phyloP scores from a whole-genome alignment of 2,888 invertebrate genomes.

The Phengaris alcon region DNA sequence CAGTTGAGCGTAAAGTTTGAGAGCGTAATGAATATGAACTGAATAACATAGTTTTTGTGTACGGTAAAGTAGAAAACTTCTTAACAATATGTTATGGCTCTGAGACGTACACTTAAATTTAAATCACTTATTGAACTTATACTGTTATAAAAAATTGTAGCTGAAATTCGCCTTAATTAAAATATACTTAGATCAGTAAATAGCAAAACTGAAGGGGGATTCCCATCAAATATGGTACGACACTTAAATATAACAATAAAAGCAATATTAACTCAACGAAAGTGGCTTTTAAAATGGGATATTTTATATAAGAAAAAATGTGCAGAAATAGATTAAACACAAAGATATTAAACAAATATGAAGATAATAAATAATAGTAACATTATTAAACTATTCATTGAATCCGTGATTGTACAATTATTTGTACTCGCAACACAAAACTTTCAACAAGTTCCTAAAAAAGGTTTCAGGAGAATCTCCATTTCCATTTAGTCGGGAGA shows the following conservation, averaged over 20 bases:
- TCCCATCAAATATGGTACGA: no score
- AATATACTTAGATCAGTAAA: no score
- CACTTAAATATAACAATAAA: no score
- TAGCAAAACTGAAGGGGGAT: no score
- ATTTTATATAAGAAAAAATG: no score
- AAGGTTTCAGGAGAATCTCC: slow-evolving; percentile 7
- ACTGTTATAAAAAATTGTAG: no score
- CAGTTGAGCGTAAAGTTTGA: neutral
- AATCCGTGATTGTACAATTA: neutral
- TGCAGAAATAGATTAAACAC: no score
- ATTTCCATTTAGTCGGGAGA: slow-evolving; percentile 22
- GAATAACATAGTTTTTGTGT: neutral
- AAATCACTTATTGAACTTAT: no score
- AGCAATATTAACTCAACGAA: no score
- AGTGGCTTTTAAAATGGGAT: no score
- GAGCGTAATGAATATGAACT: neutral
- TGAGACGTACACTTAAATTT: neutral
- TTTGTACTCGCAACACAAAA: neutral
- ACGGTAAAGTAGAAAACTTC: neutral
- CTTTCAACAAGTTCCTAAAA: slow-evolving; percentile 20
- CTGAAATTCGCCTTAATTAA: no score
- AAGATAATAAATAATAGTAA: neutral
- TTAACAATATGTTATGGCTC: neutral
- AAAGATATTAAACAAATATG: no score
- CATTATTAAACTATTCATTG: neutral